These are phyloP conservation scores for Macrophya alboannulata DNA, from an alignment of 2,888 invertebrate genomes.

Conservation along the genomic window DNA sequence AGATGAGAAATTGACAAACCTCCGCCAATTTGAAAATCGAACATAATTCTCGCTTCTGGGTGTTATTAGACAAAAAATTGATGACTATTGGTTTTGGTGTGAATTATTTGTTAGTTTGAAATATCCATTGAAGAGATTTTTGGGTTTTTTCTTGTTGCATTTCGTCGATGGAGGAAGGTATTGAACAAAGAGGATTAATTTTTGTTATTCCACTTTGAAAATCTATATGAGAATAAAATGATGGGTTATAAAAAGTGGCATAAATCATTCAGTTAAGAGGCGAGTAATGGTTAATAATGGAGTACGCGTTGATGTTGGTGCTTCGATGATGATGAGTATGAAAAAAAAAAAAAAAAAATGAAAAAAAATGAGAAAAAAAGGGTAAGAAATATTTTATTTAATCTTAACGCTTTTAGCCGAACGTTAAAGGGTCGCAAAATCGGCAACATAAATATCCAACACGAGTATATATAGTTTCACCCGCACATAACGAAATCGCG, in stretches of 20 bases:
- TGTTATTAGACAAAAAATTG: too few species aligned
- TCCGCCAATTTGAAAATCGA: too few species aligned
- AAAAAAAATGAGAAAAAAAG: too few species aligned
- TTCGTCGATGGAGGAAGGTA: too few species aligned
- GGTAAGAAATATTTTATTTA: constrained; percentile 19
- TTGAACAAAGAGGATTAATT: not conserved
- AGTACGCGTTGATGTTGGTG: constrained; percentile 8
- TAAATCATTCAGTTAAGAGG: constrained; percentile 55
- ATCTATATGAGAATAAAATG: not conserved
- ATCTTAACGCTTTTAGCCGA: constrained; percentile 45
- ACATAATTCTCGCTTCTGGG: too few species aligned
- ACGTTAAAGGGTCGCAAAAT: constrained; percentile 65
- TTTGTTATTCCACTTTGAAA: not conserved
- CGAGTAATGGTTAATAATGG: constrained; percentile 42
- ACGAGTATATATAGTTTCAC: constrained; percentile 47
- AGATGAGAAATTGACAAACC: too few species aligned
- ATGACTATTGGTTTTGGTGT: too few species aligned
- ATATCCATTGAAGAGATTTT: too few species aligned
- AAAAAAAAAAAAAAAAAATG: not conserved
- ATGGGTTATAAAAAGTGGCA: constrained; percentile 25
- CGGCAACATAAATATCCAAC: constrained; percentile 74
- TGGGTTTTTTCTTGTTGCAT: too few species aligned
- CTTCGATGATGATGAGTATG: constrained; percentile 10
- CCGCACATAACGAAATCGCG: constrained; percentile 31
- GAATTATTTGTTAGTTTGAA: too few species aligned